These are phyloP conservation scores for mouse (Mus musculus) DNA, from an alignment of 2,113 vertebrate species.

Conservation along the genomic window DNA sequence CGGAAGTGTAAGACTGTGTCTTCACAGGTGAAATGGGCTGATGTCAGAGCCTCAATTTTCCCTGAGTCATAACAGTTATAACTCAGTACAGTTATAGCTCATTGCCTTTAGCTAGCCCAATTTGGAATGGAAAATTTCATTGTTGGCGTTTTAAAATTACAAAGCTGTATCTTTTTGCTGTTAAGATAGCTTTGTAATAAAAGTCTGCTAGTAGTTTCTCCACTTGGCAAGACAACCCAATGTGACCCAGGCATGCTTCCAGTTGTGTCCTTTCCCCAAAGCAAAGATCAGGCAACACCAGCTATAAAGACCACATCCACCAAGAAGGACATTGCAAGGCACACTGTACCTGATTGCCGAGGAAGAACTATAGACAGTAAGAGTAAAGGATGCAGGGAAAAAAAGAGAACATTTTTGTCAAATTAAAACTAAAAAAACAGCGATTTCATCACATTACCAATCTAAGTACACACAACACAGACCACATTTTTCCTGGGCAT, in stretches of 20 bases:
- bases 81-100: background rate
- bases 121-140: slow-evolving; percentile 50
- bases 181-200: slow-evolving; percentile 54
- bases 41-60: background rate
- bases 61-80: background rate
- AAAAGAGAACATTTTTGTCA: slow-evolving; percentile 86
- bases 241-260: slow-evolving; percentile 77
- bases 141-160: background rate
- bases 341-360: slow-evolving; percentile 99
- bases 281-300: slow-evolving; percentile 80
- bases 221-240: slow-evolving; percentile 79
- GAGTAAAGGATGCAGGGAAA: slow-evolving; percentile 82
- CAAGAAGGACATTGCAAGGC: slow-evolving; percentile 81
- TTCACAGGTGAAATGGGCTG: background rate
- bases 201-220: slow-evolving; percentile 78
- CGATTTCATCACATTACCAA: slow-evolving; percentile 72
- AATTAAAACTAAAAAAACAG: slow-evolving; percentile 82
- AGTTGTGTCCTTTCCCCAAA: slow-evolving; percentile 79
- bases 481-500: background rate
- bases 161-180: slow-evolving; percentile 14
- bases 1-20: background rate
- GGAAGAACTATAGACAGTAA: slow-evolving; percentile 97
- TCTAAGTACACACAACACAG: background rate
- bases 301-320: slow-evolving; percentile 78
- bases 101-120: background rate